Percentiles rank a stretch among this genome's conserved stretches.
phyloP scores from a whole-genome alignment of 1,140 invertebrate genomes.

The Trichonephila clavipes region DNA sequence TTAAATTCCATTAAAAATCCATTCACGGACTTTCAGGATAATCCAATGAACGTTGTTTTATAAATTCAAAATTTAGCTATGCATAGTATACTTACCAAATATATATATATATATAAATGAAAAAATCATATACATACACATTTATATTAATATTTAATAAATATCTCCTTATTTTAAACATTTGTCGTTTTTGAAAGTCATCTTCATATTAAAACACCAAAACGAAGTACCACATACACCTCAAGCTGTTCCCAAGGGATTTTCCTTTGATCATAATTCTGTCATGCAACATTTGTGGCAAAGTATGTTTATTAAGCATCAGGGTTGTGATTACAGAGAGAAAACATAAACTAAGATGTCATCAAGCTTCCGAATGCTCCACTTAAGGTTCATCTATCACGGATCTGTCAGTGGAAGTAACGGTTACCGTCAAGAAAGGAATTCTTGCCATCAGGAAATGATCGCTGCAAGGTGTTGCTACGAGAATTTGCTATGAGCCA shows the following conservation, averaged over 20 bases:
- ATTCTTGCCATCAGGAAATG: not conserved
- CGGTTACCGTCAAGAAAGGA: not conserved
- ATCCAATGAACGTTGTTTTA: no score
- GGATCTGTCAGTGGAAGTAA: not conserved
- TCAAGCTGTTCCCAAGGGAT: not conserved
- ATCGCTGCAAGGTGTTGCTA: not conserved
- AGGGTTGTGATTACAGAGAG: not conserved
- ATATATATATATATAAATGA: no score
- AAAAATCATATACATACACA: no score
- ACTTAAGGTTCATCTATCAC: slow-evolving; percentile 12
- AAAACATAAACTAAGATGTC: not conserved
- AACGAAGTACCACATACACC: not conserved
- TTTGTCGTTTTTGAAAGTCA: no score
- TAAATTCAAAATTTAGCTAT: no score
- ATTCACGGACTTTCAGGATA: no score
- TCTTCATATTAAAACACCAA: not conserved
- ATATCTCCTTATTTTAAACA: no score
- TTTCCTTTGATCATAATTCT: not conserved
- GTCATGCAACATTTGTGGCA: slow-evolving; percentile 8
- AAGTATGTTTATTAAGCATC: not conserved
- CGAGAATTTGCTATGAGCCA: not conserved
- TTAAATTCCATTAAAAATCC: no score
- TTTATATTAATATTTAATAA: no score
- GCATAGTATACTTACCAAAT: no score
- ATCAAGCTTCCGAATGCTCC: slow-evolving; percentile 1